A percentile compares a stretch with the other conserved stretches of the same genome.
Conservation (phyloP, 1,140 invertebrate species). For the Dolichoris vasculosae region DNA sequence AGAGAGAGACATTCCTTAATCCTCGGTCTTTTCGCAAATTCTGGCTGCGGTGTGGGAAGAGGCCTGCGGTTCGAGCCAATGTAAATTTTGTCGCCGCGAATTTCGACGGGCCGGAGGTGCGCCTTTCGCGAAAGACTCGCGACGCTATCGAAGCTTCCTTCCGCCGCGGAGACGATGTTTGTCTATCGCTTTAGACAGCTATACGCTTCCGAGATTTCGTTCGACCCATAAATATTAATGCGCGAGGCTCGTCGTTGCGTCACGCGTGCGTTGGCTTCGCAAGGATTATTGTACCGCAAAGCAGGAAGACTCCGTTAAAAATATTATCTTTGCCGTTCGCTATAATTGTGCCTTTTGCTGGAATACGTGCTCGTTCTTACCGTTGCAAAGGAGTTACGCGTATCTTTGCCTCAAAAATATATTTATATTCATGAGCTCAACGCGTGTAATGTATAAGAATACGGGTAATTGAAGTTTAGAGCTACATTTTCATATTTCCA, state of each 20-base stretch:
- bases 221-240: conserved; percentile 71
- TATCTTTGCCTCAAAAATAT: background rate
- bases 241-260: conserved; percentile 18
- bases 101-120: conserved; percentile 54
- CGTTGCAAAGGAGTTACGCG: background rate
- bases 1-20: conserved; percentile 57
- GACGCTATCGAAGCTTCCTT: conserved; percentile 61
- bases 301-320: background rate
- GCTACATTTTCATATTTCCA: background rate
- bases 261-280: background rate
- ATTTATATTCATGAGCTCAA: background rate
- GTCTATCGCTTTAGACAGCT: conserved; percentile 66
- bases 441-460: background rate
- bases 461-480: background rate
- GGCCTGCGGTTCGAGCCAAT: conserved; percentile 55
- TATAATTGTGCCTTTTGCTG: conserved; percentile 1
- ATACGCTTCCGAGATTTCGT: conserved; percentile 66
- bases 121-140: conserved; percentile 59
- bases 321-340: background rate
- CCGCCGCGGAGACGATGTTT: conserved; percentile 60
- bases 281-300: conserved; percentile 50
- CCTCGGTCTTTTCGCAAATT: conserved; percentile 52
- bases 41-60: background rate
- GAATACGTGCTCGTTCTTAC: background rate
- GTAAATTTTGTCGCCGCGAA: conserved; percentile 60